These are phyloP conservation scores for Theretra japonica DNA, from an alignment of 2,888 invertebrate genomes.

Conservation along the genomic window DNA sequence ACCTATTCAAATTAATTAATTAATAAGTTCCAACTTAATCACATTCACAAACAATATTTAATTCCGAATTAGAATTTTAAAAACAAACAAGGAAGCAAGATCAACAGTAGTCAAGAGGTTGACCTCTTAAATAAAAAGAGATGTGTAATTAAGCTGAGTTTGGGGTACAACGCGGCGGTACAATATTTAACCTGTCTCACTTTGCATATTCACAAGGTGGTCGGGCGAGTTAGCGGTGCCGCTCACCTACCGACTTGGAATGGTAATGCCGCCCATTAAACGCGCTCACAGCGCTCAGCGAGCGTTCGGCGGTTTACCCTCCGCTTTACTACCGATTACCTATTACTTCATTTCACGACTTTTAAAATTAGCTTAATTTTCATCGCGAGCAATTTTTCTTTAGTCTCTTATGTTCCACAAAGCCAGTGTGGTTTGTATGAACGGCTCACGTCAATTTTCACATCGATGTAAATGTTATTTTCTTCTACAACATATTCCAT, in stretches of 20 bases:
- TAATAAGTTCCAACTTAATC: no score
- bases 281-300: slow-evolving; percentile 40
- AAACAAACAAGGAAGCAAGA: neutral
- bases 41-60: no score
- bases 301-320: slow-evolving; percentile 44
- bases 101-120: neutral
- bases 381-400: neutral
- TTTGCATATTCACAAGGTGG: slow-evolving; percentile 79
- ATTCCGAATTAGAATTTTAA: no score
- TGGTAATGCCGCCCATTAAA: slow-evolving; percentile 73
- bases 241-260: slow-evolving; percentile 68
- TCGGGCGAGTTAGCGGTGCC: slow-evolving; percentile 58
- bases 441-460: no score
- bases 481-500: no score
- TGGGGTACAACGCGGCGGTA: slow-evolving; percentile 64
- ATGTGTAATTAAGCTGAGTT: slow-evolving; percentile 49
- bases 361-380: slow-evolving; percentile 33
- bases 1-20: no score
- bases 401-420: neutral
- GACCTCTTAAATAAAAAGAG: slow-evolving; percentile 32
- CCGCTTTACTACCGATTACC: slow-evolving; percentile 48
- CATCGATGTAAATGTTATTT: no score
- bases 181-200: slow-evolving; percentile 72
- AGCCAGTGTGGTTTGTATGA: no score
- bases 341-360: slow-evolving; percentile 47